phyloP scores from a whole-genome alignment of 2,113 vertebrate genomes.

The Genyomyrus donnyi region DNA sequence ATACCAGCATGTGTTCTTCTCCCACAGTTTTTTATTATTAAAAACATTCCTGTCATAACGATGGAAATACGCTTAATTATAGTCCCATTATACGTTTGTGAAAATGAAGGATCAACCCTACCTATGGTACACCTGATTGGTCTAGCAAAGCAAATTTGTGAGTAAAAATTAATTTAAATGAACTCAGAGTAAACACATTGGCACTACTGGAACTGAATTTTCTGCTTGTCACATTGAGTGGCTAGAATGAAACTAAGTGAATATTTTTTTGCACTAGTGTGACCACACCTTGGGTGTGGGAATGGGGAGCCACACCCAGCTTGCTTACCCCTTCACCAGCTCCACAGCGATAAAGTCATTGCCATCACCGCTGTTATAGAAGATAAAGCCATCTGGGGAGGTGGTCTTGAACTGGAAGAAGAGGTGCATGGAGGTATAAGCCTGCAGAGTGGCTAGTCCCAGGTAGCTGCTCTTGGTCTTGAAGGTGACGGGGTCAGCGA shows the following conservation, averaged over 20 bases:
- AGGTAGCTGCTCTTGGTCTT: conserved; percentile 94
- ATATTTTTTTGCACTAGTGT: background rate
- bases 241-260: background rate
- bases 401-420: conserved; percentile 99
- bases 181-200: background rate
- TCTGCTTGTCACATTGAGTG: background rate
- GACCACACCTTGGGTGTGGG: background rate
- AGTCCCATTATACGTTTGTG: background rate
- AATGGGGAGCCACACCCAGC: background rate
- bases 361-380: conserved; percentile 79
- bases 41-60: background rate
- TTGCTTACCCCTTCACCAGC: conserved; percentile 87
- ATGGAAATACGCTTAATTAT: background rate
- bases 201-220: background rate
- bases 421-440: conserved; percentile 95
- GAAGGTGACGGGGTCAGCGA: conserved; percentile 91
- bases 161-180: background rate
- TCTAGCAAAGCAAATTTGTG: background rate
- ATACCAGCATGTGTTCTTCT: background rate
- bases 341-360: conserved; percentile 92
- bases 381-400: conserved; percentile 87
- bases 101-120: background rate
- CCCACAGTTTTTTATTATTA: background rate
- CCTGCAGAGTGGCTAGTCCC: conserved; percentile 88
- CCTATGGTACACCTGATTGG: background rate